These are phyloP conservation scores for Solea solea DNA, from an alignment of 2,113 vertebrate species.

Conservation along the genomic window DNA sequence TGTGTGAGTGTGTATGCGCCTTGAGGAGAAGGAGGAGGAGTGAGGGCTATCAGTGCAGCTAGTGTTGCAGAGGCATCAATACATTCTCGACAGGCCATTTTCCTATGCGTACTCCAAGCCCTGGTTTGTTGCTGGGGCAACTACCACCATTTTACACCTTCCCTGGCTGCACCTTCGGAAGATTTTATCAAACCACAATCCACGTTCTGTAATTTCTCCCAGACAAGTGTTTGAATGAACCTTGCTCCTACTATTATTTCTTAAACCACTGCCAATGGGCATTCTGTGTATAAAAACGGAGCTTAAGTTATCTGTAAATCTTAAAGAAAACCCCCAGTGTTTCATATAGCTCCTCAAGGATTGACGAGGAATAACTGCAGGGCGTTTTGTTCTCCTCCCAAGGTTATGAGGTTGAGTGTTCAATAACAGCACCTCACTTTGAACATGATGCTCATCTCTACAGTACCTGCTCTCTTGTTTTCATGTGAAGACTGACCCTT, in stretches of 20 bases:
- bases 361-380: neutral
- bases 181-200: constrained; percentile 50
- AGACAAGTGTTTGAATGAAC: constrained; percentile 15
- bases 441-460: constrained; percentile 5
- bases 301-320: neutral
- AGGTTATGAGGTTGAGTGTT: constrained; percentile 21
- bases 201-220: constrained; percentile 8
- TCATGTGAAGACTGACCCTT: constrained; percentile 1
- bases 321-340: constrained; percentile 8
- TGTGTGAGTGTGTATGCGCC: constrained; percentile 51
- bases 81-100: constrained; percentile 82
- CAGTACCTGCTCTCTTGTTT: neutral
- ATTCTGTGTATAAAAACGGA: neutral
- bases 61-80: constrained; percentile 83
- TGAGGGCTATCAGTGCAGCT: constrained; percentile 65
- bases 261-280: neutral
- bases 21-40: constrained; percentile 25
- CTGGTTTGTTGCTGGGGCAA: constrained; percentile 83
- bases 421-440: neutral
- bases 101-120: constrained; percentile 75
- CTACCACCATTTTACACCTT: constrained; percentile 77
- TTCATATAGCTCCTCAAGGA: neutral
- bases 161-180: constrained; percentile 60
- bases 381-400: constrained; percentile 2
- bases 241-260: neutral